Base-by-base conservation (phyloP, 2,113 vertebrate species). In the Paratilapia polleni region DNA sequence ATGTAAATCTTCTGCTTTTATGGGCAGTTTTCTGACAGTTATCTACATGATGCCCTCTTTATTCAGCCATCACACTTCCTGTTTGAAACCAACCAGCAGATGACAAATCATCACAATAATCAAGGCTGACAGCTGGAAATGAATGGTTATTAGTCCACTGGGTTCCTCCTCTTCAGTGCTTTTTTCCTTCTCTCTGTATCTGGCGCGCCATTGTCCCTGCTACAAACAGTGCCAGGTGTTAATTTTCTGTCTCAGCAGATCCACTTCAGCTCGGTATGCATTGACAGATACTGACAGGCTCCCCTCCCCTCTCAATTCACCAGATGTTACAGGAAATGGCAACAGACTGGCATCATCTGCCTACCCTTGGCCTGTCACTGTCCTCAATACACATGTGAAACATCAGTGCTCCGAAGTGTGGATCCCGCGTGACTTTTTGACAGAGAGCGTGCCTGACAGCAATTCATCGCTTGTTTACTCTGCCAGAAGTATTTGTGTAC, bases 171-270 rank as follows among this genome's bases (percentile, higher is more conserved):
- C 87, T 59, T 66, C 80, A 38, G 2, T 54, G 78, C 68, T 3
- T 64, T 76, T 41, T 56, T 11, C 31, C 75, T 52, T 82, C 66
- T 84, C 85, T 83, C 81, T 58, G 28, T 47, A 8, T 84, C 83
- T 79, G 84, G 57, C 66, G 20, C 20, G 61, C 36, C 73, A 26
- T 83, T 88, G 89, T 89, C 47, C 56, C 75, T 3, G 61, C 78
- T 64, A 26, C 73, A 86, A 68, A 90, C 87, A 28, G 58, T 59
- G 83, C 86, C 93, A 94, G 93, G 92, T 93, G 94, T 91, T 87
- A 63, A 28, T 86, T 87, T 89, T 90, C 78, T 82, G 88, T 92
- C 88, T 80, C 81, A 54, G 81, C 73, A 87, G 74, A 90, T 91
- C 89, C 66, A 49, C 64, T 63, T 90, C 82, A 70, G 54, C 78